Evolutionary conservation across 2,888 invertebrate genomes (phyloP), one percentile per base, ranked within the genome.

Genomic region (Polymixis lichenea): DNA sequence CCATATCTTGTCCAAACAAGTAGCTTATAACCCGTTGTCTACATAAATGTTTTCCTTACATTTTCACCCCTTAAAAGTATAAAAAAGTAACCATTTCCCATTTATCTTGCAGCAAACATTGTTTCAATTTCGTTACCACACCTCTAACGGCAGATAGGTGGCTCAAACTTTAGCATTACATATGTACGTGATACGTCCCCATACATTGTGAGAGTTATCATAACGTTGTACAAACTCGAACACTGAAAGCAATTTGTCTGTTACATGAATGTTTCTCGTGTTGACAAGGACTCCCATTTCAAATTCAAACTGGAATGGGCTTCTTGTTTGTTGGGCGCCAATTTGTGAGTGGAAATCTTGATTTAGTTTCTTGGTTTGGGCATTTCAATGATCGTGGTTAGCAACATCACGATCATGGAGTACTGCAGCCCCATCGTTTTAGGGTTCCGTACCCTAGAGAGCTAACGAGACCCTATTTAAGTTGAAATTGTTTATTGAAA

Each of bases 221-320:
- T 90, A 89, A 90, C 87, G 77, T 81, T 83, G 78, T 85, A 86
- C 86, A 88, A 90, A 89, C 88, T 86, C 75, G 77, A 81, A 89
- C 82, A 84, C 86, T 83, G 87, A 87, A 90, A 91, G 90, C 91
- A 93, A 93, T 93, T 92, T 92, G 90, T 90, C 89, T 89, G 89
- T 89, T 87, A 90, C 89, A 89, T 85, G 85, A 89, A 90, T 92
- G 88, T 89, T 89, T 87, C 89, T 82, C 77, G 72, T 89, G 91
- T 91, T 92, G 91, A 91, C 93, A 90, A 84, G 87, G 86, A 89
- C 87, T 89, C 75, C 86, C 88, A 90, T 92, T 92, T 89, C 91
- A 89, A 90, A 91, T 92, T 91, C 90, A 89, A 90, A 87, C 85
- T 77, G 84, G 77, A 84, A 80, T 83, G 81, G 82, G 78, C 81